Conservation (phyloP, 2,888 invertebrate species). For the Marronus borbonicus region DNA sequence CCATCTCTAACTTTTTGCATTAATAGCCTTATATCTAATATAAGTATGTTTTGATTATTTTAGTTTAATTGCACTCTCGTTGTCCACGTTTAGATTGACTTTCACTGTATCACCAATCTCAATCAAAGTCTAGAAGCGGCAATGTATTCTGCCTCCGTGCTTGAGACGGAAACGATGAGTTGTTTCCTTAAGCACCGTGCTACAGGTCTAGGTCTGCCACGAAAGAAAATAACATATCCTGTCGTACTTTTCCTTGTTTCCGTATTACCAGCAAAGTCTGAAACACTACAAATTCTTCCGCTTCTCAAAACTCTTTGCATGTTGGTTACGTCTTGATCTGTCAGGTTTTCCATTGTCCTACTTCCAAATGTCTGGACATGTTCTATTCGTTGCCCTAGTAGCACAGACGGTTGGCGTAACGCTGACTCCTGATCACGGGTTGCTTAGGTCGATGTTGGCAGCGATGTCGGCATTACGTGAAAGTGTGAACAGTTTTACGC, state of each 20-base stretch:
- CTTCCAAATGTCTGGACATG: conserved; percentile 53
- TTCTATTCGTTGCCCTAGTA: conserved; percentile 33
- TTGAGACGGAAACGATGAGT: conserved; percentile 41
- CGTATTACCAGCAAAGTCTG: conserved; percentile 22
- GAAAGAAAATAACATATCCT: conserved; percentile 42
- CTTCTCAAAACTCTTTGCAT: conserved; percentile 48
- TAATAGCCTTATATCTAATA: conserved; percentile 52
- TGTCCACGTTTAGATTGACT: conserved; percentile 48
- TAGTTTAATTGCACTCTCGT: conserved; percentile 53
- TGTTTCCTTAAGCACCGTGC: conserved; percentile 37
- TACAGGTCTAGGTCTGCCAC: conserved; percentile 26
- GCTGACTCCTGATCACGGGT: too few species aligned
- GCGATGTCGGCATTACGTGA: too few species aligned
- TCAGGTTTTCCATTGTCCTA: conserved; percentile 54
- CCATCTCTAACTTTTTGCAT: conserved; percentile 50
- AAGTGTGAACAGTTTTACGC: too few species aligned
- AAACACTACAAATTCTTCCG: conserved; percentile 26
- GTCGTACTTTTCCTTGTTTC: conserved; percentile 53
- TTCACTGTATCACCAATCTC: neutral
- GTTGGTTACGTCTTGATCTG: conserved; percentile 50
- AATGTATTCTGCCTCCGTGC: conserved; percentile 53
- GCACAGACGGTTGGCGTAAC: too few species aligned
- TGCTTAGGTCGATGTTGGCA: too few species aligned
- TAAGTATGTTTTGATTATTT: conserved; percentile 54
- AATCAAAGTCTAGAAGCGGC: conserved; percentile 28